A percentile compares a stretch with the other conserved stretches of the same genome.
Conservation (phyloP, 2,888 invertebrate species). For the Villa cingulata region DNA sequence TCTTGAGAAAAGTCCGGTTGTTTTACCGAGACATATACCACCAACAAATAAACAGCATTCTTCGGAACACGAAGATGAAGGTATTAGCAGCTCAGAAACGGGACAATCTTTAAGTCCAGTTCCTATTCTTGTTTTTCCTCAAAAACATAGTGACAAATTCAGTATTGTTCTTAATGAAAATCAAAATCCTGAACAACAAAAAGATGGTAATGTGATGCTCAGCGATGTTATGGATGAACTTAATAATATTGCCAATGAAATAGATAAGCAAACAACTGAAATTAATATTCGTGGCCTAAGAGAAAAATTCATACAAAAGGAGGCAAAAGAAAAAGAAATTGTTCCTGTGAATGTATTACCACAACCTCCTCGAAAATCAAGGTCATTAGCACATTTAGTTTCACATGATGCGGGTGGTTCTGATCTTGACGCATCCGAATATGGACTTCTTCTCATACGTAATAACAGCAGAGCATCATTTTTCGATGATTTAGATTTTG, state of each 20-base stretch:
- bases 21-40: slow-evolving; percentile 31
- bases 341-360: slow-evolving; percentile 66
- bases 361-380: slow-evolving; percentile 63
- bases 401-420: slow-evolving; percentile 41
- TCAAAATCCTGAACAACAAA: slow-evolving; percentile 6
- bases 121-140: slow-evolving; percentile 34
- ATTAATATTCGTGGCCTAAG: slow-evolving; percentile 35
- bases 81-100: slow-evolving; percentile 71
- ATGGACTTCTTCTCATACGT: slow-evolving; percentile 36
- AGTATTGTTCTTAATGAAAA: slow-evolving; percentile 8
- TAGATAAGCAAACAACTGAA: slow-evolving; percentile 49
- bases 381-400: slow-evolving; percentile 56
- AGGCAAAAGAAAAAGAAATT: slow-evolving; percentile 48
- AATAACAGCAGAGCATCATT: slow-evolving; percentile 41
- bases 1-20: slow-evolving; percentile 29
- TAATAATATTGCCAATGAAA: slow-evolving; percentile 71
- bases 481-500: slow-evolving; percentile 43
- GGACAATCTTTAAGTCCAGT: slow-evolving; percentile 59
- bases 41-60: slow-evolving; percentile 39
- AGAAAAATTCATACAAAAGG: slow-evolving; percentile 11
- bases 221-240: slow-evolving; percentile 79
- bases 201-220: slow-evolving; percentile 50
- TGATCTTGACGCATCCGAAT: slow-evolving; percentile 33
- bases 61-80: slow-evolving; percentile 75
- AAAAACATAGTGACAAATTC: slow-evolving; percentile 42